Conservation (phyloP, 1,140 invertebrate genomes). For the Rhizoglyphus robini region DNA sequence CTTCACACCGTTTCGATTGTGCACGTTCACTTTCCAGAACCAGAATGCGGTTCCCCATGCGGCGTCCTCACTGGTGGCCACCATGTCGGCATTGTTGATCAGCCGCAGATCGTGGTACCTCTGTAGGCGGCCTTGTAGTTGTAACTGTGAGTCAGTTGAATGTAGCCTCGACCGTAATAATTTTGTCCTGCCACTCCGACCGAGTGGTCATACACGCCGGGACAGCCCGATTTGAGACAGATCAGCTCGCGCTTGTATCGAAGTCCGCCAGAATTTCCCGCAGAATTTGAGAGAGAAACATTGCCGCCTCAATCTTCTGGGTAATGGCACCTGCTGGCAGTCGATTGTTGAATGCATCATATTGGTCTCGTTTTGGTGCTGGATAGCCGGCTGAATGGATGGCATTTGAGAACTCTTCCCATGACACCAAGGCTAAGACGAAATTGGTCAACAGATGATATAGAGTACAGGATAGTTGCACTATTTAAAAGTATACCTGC, state of each 20-base stretch:
- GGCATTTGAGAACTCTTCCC: neutral
- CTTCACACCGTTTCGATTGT: constrained; percentile 6
- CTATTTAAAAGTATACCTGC: neutral
- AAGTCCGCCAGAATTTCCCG: constrained; percentile 16
- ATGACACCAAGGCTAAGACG: constrained; percentile 1
- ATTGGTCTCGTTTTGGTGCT: constrained; percentile 1
- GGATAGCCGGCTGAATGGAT: neutral
- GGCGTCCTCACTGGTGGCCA: constrained; percentile 20
- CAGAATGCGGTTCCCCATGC: constrained; percentile 24
- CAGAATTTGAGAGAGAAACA: constrained; percentile 6
- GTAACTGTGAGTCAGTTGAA: constrained; percentile 10
- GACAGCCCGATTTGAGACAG: constrained; percentile 11
- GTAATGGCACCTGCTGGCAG: neutral
- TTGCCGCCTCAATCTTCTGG: neutral
- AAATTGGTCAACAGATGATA: too few species aligned
- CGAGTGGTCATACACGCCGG: constrained; percentile 3
- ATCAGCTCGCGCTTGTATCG: constrained; percentile 12
- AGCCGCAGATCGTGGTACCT: neutral
- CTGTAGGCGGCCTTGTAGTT: constrained; percentile 13
- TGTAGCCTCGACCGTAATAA: constrained; percentile 17
- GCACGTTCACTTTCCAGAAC: constrained; percentile 25
- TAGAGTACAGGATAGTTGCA: too few species aligned
- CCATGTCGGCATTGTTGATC: constrained; percentile 23
- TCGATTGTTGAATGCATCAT: constrained; percentile 6
- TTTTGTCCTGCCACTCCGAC: constrained; percentile 11